Conservation (phyloP, 2,888 invertebrate genomes). For the Pristionchus arcanus region DNA sequence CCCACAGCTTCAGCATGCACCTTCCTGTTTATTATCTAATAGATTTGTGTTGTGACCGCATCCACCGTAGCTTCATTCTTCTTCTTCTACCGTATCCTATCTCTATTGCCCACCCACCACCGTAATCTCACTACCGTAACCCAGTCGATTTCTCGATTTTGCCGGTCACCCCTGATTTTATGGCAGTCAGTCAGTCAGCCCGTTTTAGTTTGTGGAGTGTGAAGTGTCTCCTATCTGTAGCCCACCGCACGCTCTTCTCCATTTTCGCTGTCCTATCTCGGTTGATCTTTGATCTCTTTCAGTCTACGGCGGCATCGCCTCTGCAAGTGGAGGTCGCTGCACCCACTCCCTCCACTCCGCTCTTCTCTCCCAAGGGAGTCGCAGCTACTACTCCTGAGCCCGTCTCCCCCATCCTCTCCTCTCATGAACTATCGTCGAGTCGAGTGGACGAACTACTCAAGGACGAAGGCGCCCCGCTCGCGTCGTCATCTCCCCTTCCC, state of each 20-base stretch:
- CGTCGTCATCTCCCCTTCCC: conserved; percentile 64
- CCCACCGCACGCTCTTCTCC: background rate
- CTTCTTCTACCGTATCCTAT: conserved; percentile 2
- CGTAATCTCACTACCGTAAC: conserved; percentile 27
- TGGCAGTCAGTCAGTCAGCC: background rate
- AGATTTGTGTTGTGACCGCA: conserved; percentile 40
- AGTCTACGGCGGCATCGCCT: background rate
- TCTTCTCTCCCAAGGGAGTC: conserved; percentile 11
- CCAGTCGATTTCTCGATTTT: background rate
- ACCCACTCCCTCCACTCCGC: conserved; percentile 15
- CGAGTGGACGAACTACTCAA: conserved; percentile 9
- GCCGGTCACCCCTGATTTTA: conserved; percentile 27
- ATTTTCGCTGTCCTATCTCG: background rate
- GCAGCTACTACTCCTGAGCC: conserved; percentile 15
- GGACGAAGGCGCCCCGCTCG: conserved; percentile 58
- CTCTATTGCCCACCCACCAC: background rate
- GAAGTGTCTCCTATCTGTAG: conserved; percentile 36
- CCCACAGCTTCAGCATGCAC: conserved; percentile 40
- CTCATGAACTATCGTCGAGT: conserved; percentile 28
- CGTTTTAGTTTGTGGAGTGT: background rate
- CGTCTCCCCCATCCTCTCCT: conserved; percentile 56
- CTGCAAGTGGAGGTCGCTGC: background rate
- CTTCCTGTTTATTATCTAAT: background rate
- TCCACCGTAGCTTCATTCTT: background rate
- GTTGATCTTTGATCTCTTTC: conserved; percentile 49